Evolutionary conservation across 2,888 invertebrate species (phyloP).

Genomic region (Epinotia bilunana): DNA sequence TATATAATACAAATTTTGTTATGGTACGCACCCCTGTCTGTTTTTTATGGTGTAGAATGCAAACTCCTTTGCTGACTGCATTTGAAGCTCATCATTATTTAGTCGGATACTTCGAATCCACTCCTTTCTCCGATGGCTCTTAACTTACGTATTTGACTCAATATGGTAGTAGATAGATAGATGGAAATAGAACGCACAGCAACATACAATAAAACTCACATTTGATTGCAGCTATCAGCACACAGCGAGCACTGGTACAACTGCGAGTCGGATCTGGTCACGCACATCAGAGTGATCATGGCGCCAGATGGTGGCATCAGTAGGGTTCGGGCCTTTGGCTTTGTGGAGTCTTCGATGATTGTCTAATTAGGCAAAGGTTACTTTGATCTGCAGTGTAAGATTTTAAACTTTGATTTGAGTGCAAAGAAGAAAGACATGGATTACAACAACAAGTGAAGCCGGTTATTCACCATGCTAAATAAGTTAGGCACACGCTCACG

Average conservation of each 20-base stretch:
- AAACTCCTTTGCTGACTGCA: no score
- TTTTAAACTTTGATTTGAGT: neutral
- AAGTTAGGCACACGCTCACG: no score
- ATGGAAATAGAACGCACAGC: neutral
- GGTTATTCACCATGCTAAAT: no score
- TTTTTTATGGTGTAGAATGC: no score
- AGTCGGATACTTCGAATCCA: no score
- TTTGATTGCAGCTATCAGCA: constrained; percentile 77
- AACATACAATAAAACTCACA: constrained; percentile 6
- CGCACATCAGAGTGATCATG: constrained; percentile 84
- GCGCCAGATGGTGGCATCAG: constrained; percentile 87
- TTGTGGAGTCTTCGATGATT: constrained; percentile 45
- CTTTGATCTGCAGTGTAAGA: neutral
- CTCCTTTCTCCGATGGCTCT: no score
- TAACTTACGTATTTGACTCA: no score
- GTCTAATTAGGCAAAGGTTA: neutral
- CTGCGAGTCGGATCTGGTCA: constrained; percentile 68
- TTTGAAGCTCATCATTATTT: no score
- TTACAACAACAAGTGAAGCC: neutral
- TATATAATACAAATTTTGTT: no score
- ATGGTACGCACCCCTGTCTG: no score
- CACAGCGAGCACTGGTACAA: constrained; percentile 80
- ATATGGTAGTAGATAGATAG: neutral
- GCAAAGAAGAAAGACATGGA: neutral
- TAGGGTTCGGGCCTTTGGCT: constrained; percentile 81